Base-by-base conservation (phyloP, 2,797 vertebrate genomes). In the Spea hammondii region DNA sequence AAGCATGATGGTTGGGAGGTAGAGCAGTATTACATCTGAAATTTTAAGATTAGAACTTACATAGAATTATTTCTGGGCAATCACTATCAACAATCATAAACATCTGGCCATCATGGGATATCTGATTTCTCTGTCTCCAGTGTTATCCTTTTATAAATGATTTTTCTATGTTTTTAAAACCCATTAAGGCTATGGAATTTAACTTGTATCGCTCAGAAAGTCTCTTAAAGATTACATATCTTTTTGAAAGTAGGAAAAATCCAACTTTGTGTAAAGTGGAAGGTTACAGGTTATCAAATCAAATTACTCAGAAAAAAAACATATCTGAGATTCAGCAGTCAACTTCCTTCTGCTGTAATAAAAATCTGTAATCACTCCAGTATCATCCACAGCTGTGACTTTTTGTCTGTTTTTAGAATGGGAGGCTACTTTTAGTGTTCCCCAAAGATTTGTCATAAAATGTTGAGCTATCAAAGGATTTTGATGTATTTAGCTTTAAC, bases 251-350 rank as follows among this genome's bases (percentile, higher is more conserved):
- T 65, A 17, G 70, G 44, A 65, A 51, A 59, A 65, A 64, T 65
- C 71, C 73, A 70, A 7, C 17, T 32, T 44, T 57, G 67, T 57
- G 50, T 60, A 54, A 59, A 75, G 57, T 65, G 13, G 54, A 66
- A 75, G 72, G 66, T 80, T 76, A 49, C 53, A 76, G 79, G 79
- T 76, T 80, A 71, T 71, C 79, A 47, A 47, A 76, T 80, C 67
- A 76, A 71, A 76, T 80, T 75, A 80, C 67, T 75, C 12, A 70
- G 62, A 55, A 49, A 70, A 80, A 32, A 71, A 17, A 50, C 59
- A 51, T 70, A 80, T 80, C 60, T 70, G 32, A 32, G 32, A 32
- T 32, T 32, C 32, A 32, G 11, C 50, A 71, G 60, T 71, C 72
- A 49, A 70, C 50, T 71, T 57, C 54, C 13, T 76, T 12, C 66